Evolutionary conservation across 2,888 invertebrate species (phyloP).

Genomic region (Merodon equestris): DNA sequence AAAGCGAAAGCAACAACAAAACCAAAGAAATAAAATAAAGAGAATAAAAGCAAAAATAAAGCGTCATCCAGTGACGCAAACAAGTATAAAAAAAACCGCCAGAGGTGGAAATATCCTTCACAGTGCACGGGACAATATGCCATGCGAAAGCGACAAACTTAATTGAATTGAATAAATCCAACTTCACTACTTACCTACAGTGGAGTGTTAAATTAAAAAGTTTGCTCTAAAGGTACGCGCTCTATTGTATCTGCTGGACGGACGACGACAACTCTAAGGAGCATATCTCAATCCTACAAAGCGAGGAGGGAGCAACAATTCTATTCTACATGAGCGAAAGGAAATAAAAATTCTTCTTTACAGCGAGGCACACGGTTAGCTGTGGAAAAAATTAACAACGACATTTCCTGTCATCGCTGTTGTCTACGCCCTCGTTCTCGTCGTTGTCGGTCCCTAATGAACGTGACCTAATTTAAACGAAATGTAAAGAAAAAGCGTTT

Average conservation of each 20-base stretch:
- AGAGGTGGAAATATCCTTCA: constrained; percentile 14
- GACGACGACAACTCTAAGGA: not conserved
- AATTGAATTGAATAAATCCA: constrained; percentile 41
- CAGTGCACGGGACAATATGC: constrained; percentile 41
- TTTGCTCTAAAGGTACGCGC: constrained; percentile 6
- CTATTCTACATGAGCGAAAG: not conserved
- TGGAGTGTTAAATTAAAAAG: constrained; percentile 29
- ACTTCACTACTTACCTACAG: not conserved
- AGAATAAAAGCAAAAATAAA: not conserved
- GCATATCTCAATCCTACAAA: not conserved
- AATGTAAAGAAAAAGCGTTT: too few relatives aligned
- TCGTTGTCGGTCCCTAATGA: constrained; percentile 40
- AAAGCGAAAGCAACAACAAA: not conserved
- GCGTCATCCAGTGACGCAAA: not conserved
- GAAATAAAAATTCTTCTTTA: constrained; percentile 10
- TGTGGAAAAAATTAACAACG: constrained; percentile 46
- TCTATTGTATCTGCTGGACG: not conserved
- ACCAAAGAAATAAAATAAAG: not conserved
- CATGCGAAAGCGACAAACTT: constrained; percentile 24
- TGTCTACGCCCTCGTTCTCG: not conserved
- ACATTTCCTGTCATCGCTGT: constrained; percentile 26
- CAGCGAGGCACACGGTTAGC: constrained; percentile 1
- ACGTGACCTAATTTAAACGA: constrained; percentile 56
- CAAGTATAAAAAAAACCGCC: constrained; percentile 18
- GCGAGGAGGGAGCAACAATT: constrained; percentile 25